These are phyloP conservation scores for Manduca sexta DNA, from an alignment of 1,140 invertebrate species.

Conservation along the genomic window DNA sequence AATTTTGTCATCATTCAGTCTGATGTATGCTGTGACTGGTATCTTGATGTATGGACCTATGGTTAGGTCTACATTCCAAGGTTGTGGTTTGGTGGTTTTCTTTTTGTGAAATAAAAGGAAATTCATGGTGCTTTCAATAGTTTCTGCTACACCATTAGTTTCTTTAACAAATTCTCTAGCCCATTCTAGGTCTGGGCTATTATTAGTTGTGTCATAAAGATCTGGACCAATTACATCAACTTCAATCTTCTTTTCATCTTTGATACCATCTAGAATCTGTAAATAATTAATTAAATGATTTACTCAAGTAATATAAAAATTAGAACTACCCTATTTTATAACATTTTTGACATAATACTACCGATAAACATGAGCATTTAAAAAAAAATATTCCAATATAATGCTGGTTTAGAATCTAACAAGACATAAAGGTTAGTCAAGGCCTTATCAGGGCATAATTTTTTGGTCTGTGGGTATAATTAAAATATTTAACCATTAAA, in stretches of 20 bases:
- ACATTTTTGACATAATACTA: too few species aligned
- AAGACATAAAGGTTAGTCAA: too few species aligned
- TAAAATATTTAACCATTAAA: too few species aligned
- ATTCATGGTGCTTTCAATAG: constrained; percentile 56
- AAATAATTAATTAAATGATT: constrained; percentile 21
- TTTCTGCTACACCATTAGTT: constrained; percentile 50
- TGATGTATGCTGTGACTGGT: constrained; percentile 58
- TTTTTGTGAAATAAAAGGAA: constrained; percentile 61
- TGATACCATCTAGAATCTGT: constrained; percentile 47
- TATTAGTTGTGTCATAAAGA: constrained; percentile 36
- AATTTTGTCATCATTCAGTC: constrained; percentile 52
- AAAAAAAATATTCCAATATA: too few species aligned
- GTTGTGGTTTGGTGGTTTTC: constrained; percentile 31
- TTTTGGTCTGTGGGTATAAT: too few species aligned
- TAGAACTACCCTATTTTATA: too few species aligned
- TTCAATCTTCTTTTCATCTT: constrained; percentile 49
- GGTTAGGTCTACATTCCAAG: constrained; percentile 62
- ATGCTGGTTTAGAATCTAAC: too few species aligned
- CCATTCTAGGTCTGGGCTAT: constrained; percentile 33
- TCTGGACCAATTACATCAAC: constrained; percentile 60
- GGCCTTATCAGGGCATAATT: too few species aligned
- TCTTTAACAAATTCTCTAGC: constrained; percentile 45
- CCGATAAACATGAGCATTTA: too few species aligned
- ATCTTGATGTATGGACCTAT: constrained; percentile 66
- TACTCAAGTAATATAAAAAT: background rate